These are phyloP conservation scores for Cerceris rybyensis DNA, from an alignment of 2,888 invertebrate genomes.

Conservation along the genomic window DNA sequence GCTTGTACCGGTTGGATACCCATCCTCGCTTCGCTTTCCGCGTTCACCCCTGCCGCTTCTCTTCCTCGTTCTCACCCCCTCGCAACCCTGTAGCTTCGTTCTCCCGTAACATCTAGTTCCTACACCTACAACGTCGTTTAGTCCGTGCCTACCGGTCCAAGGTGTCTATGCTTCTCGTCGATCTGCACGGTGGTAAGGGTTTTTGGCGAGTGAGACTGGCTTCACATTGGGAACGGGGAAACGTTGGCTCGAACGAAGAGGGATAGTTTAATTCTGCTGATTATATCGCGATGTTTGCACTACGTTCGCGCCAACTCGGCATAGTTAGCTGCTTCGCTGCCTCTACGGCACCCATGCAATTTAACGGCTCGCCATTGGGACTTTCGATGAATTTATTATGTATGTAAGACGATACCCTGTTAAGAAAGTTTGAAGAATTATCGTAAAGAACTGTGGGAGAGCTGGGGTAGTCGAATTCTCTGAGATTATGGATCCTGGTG, in stretches of 20 bases:
- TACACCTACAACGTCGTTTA: constrained; percentile 11
- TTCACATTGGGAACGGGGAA: neutral
- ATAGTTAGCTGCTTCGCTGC: constrained; percentile 44
- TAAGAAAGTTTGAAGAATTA: constrained; percentile 22
- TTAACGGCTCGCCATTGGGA: constrained; percentile 23
- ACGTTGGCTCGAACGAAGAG: neutral
- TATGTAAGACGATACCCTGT: constrained; percentile 21
- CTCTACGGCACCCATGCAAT: constrained; percentile 26
- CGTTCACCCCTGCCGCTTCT: constrained; percentile 31
- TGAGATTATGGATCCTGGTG: too few species aligned
- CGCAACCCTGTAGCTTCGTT: constrained; percentile 7
- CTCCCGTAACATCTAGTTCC: constrained; percentile 24
- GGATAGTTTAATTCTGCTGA: constrained; percentile 68
- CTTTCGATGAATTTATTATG: constrained; percentile 47
- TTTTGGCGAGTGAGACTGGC: constrained; percentile 30
- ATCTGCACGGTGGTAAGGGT: constrained; percentile 23
- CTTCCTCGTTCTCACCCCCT: neutral
- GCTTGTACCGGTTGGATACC: constrained; percentile 59
- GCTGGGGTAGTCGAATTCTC: too few species aligned
- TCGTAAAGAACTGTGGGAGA: too few species aligned
- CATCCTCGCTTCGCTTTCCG: constrained; percentile 46
- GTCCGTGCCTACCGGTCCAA: constrained; percentile 33
- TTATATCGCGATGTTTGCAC: constrained; percentile 70
- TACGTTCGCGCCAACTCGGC: constrained; percentile 24
- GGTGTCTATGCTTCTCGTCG: constrained; percentile 32